These are phyloP conservation scores for Myathropa florea DNA, from an alignment of 2,888 invertebrate genomes.

Conservation along the genomic window DNA sequence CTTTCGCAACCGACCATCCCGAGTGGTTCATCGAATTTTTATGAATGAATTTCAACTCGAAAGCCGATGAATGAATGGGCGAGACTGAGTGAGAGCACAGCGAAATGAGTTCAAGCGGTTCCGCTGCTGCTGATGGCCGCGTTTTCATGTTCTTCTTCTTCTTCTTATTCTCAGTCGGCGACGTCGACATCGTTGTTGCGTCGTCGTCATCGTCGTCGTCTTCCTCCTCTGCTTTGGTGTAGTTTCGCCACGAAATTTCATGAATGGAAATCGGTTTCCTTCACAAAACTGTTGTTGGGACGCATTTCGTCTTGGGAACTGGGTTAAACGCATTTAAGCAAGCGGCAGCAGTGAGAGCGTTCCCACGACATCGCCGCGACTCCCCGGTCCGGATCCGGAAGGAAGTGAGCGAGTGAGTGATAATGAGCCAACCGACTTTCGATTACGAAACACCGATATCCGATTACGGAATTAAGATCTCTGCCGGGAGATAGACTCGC, in stretches of 20 bases:
- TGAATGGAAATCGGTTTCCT: conserved; percentile 65
- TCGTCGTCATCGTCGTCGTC: background rate
- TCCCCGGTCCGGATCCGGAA: conserved; percentile 29
- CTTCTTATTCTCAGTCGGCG: background rate
- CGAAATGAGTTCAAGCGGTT: conserved; percentile 59
- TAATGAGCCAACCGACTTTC: conserved; percentile 35
- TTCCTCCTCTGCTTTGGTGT: background rate
- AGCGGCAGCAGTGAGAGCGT: conserved; percentile 21
- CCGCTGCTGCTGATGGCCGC: conserved; percentile 32
- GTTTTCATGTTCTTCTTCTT: conserved; percentile 8
- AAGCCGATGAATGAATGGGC: conserved; percentile 43
- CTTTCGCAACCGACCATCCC: conserved; percentile 5
- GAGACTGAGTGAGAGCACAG: conserved; percentile 45
- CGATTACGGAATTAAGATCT: conserved; percentile 54
- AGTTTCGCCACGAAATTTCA: conserved; percentile 54
- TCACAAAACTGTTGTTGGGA: conserved; percentile 17
- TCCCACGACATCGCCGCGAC: background rate
- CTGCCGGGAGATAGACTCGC: background rate
- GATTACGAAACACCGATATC: conserved; percentile 53
- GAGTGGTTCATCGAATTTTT: conserved; percentile 39
- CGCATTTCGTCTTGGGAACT: conserved; percentile 28
- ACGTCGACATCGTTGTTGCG: background rate
- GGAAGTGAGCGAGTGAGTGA: conserved; percentile 36
- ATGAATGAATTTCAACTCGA: conserved; percentile 47
- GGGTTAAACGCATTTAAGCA: conserved; percentile 28